Evolutionary conservation across 1,140 invertebrate genomes (phyloP).

Genomic region (Drosophila pallidifrons): DNA sequence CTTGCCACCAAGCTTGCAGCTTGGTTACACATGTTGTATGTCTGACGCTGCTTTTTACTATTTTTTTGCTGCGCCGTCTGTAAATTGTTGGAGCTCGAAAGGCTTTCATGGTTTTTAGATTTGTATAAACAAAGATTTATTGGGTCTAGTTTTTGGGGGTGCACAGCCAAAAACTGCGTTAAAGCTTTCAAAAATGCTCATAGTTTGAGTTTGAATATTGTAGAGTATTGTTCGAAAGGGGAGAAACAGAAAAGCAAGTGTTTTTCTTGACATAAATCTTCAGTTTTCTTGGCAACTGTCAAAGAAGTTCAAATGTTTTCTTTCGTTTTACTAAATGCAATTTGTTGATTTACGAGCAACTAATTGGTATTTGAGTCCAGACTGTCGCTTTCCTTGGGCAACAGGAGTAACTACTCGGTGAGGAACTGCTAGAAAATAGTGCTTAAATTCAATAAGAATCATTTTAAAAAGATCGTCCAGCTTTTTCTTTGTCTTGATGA

Average conservation of each 20-base stretch:
- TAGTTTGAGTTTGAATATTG: slow-evolving; percentile 29
- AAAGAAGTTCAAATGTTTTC: not conserved
- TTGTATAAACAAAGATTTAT: slow-evolving; percentile 83
- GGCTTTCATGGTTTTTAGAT: slow-evolving; percentile 74
- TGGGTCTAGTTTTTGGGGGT: slow-evolving; percentile 52
- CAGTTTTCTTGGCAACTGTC: not conserved
- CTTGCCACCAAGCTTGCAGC: slow-evolving; percentile 47
- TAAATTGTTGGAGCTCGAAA: slow-evolving; percentile 62
- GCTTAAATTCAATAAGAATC: not conserved
- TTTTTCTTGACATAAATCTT: slow-evolving; percentile 15
- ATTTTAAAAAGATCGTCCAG: not conserved
- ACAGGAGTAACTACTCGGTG: not conserved
- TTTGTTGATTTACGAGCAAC: not conserved
- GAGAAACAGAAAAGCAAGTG: slow-evolving; percentile 1
- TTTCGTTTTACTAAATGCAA: slow-evolving; percentile 6
- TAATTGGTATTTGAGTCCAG: not conserved
- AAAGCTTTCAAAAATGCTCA: slow-evolving; percentile 23
- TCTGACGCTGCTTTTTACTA: slow-evolving; percentile 16
- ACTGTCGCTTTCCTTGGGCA: no score
- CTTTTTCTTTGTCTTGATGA: not conserved
- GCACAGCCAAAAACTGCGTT: slow-evolving; percentile 10
- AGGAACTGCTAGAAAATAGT: not conserved
- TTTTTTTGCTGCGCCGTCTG: slow-evolving; percentile 29
- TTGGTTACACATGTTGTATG: slow-evolving; percentile 44
- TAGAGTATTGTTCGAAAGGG: slow-evolving; percentile 7